A percentile compares a stretch with the other conserved stretches of the same genome.
phyloP scores from a whole-genome alignment of 1,140 invertebrate species.

The Drosophila pseudoananassae region DNA sequence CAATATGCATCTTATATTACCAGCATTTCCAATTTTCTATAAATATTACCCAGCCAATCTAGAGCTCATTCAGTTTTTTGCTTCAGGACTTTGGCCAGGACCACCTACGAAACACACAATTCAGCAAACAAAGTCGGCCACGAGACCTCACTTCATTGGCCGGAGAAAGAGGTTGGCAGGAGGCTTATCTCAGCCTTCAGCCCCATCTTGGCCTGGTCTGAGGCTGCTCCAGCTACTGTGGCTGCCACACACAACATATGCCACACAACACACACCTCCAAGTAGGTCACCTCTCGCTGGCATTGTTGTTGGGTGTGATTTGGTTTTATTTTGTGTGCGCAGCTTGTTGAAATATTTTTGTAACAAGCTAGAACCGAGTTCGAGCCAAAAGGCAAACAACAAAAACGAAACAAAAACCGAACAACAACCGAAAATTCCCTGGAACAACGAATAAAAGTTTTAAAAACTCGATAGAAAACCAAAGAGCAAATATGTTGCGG shows the following conservation, averaged over 20 bases:
- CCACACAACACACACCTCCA: constrained; percentile 30
- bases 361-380: constrained; percentile 40
- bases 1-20: background rate
- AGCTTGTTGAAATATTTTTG: constrained; percentile 59
- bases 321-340: constrained; percentile 32
- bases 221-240: background rate
- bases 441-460: constrained; percentile 26
- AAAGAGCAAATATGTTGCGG: constrained; percentile 61
- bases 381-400: constrained; percentile 46
- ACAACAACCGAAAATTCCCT: constrained; percentile 25
- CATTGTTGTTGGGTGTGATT: constrained; percentile 19
- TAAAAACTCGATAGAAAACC: constrained; percentile 34
- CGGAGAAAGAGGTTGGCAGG: constrained; percentile 4
- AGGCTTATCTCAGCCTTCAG: constrained; percentile 50
- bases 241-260: constrained; percentile 35
- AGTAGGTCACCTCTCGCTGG: constrained; percentile 39
- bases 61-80: constrained; percentile 5
- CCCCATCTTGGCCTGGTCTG: constrained; percentile 34
- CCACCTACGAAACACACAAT: constrained; percentile 2
- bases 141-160: constrained; percentile 50
- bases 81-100: background rate
- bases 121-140: constrained; percentile 4
- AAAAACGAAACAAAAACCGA: background rate
- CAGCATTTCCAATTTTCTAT: constrained; percentile 11
- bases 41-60: constrained; percentile 38